A percentile compares a stretch with the other conserved stretches of the same genome.
Conservation (phyloP, 2,888 invertebrate species). For the Encarsia formosa region DNA sequence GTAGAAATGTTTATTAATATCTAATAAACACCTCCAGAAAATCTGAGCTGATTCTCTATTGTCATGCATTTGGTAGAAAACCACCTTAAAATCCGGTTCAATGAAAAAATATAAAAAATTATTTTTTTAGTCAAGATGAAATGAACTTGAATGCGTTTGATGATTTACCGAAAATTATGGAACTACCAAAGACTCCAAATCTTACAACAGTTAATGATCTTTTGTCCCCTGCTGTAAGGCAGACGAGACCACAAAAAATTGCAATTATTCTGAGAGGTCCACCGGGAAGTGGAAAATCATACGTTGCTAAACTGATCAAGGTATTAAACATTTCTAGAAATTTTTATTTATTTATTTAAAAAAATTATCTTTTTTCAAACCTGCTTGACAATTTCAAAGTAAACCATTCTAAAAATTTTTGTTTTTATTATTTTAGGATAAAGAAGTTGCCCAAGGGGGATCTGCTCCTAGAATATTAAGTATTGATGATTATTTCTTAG, state of each 20-base stretch:
- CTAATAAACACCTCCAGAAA: no score
- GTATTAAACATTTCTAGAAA: constrained; percentile 42
- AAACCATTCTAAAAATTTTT: background rate
- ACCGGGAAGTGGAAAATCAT: constrained; percentile 93
- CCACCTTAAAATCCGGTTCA: no score
- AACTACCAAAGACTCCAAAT: constrained; percentile 45
- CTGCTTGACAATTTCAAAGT: background rate
- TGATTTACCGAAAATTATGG: constrained; percentile 39
- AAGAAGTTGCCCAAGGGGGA: constrained; percentile 77
- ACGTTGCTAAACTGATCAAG: constrained; percentile 83
- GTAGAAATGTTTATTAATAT: no score
- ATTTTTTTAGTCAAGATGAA: constrained; percentile 23
- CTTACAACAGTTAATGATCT: constrained; percentile 77
- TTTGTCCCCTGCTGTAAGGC: constrained; percentile 73
- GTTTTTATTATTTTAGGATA: constrained; percentile 53
- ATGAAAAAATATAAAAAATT: no score
- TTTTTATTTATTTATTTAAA: background rate
- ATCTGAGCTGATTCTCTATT: no score
- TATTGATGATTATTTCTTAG: constrained; percentile 93
- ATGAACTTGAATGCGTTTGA: constrained; percentile 28
- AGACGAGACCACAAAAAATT: constrained; percentile 73
- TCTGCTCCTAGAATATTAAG: constrained; percentile 88
- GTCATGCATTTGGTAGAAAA: no score
- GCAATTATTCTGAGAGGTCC: constrained; percentile 87
- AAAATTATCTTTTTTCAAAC: background rate